Evolutionary conservation across 2,797 vertebrate species (phyloP), one percentile per base, ranked within the genome.

Genomic region (Danio aesculapii): DNA sequence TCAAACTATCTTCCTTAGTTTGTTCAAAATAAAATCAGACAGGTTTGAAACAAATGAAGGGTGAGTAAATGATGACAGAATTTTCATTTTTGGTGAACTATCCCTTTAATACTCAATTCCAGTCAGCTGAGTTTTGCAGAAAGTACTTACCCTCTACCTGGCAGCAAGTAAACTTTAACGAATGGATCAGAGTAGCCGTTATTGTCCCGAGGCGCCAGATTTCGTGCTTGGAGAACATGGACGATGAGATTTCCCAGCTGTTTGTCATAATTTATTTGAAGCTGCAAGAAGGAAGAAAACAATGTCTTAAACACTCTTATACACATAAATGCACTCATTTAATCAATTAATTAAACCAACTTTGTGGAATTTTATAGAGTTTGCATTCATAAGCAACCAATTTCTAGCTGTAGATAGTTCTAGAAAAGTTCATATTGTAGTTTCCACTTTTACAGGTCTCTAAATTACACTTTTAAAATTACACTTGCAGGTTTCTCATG

Each of bases 231-330:
- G 83, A 99, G 97, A 79, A 99, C 96, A 47, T 99, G 98, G 83
- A 99, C 96, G 83, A 99, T 97, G 85, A 99, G 92, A 93, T 99
- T 99, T 84, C 97, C 98, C 84, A 98, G 94, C 90, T 97, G 96
- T 89, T 97, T 97, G 93, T 99, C 98, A 50, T 99, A 98, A 94
- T 95, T 98, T 92, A 99, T 96, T 94, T 99, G 98, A 93, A 99
- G 97, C 98, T 99, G 93, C 74, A 84, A 3, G 49, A 74, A 73
- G 8, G 41, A 17, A 43, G 50, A 55, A 71, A 71, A 44, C n/a
- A 44, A 44, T 19, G 6, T 1, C 9, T 30, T n/a, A n/a, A n/a
- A n/a, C n/a, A n/a, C n/a, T 43, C 12, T 13, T 55, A 9, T 12
- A 6, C 16, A 41, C 9, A 69, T 41, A 41, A 30, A 50, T 30